A percentile compares a stretch with the other conserved stretches of the same genome.
Conservation (phyloP, 2,113 vertebrate genomes). For the Tragulus kanchil region DNA sequence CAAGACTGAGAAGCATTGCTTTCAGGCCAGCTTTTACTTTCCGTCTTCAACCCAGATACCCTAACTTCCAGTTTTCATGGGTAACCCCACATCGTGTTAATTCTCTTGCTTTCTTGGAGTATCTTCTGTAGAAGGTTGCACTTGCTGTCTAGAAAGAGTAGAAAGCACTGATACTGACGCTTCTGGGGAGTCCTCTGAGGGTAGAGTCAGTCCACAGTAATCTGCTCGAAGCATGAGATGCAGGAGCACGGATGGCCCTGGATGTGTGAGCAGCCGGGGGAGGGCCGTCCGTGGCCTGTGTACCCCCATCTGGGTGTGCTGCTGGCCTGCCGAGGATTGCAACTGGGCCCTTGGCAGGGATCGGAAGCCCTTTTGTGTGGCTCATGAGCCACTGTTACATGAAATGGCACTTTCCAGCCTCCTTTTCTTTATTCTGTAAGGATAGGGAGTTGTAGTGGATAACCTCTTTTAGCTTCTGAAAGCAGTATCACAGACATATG, state of each 20-base stretch:
- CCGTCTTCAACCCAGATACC: neutral
- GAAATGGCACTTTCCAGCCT: neutral
- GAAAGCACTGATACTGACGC: neutral
- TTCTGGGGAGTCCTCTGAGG: neutral
- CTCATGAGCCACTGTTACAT: neutral
- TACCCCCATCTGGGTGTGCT: neutral
- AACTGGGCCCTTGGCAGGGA: neutral
- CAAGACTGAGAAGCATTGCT: neutral
- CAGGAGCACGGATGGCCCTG: neutral
- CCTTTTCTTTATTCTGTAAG: neutral
- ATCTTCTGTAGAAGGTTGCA: neutral
- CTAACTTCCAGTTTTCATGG: neutral
- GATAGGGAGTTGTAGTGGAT: neutral
- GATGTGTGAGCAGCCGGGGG: neutral
- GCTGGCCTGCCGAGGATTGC: neutral
- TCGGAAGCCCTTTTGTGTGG: neutral
- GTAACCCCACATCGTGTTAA: neutral
- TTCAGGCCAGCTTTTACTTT: slow-evolving; percentile 33
- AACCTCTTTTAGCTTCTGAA: neutral
- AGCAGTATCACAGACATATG: neutral
- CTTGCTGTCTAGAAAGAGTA: neutral
- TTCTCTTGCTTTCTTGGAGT: neutral
- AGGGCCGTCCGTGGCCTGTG: neutral
- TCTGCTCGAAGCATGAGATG: neutral
- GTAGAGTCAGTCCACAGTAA: neutral